These are phyloP conservation scores for Craterocephalus amniculus DNA, from an alignment of 2,797 vertebrate species.

Conservation along the genomic window DNA sequence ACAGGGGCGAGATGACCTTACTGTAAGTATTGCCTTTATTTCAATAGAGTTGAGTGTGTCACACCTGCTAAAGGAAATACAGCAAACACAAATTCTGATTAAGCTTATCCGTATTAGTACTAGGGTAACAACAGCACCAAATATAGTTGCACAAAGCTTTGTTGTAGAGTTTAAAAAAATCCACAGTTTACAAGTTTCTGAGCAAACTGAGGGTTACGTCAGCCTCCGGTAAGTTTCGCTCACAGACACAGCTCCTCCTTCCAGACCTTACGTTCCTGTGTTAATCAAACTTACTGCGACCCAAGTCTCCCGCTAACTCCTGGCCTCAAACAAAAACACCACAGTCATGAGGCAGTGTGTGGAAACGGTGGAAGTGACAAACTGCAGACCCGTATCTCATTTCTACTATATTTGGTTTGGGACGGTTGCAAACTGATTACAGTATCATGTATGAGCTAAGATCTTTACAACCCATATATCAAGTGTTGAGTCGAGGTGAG, in stretches of 20 bases:
- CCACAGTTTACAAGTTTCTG: conserved; percentile 67
- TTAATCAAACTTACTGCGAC: conserved; percentile 63
- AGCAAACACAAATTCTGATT: conserved; percentile 63
- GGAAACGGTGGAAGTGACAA: conserved; percentile 28
- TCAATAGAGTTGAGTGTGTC: conserved; percentile 33
- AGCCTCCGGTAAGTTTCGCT: conserved; percentile 51
- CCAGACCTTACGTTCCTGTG: conserved; percentile 37
- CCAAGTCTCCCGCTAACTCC: conserved; percentile 37
- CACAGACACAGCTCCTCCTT: conserved; percentile 31
- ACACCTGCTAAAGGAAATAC: conserved; percentile 47
- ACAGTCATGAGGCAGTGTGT: conserved; percentile 29
- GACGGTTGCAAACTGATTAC: conserved; percentile 22
- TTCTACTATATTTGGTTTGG: conserved; percentile 41
- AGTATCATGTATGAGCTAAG: conserved; percentile 25
- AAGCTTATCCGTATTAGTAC: conserved; percentile 63
- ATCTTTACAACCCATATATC: conserved; percentile 7
- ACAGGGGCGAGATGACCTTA: conserved; percentile 9
- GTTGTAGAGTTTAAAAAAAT: conserved; percentile 55
- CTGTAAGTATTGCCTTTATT: conserved; percentile 43
- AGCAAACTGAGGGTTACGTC: conserved; percentile 58
- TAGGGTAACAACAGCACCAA: conserved; percentile 58
- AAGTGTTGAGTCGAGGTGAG: background rate
- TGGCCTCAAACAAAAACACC: conserved; percentile 40
- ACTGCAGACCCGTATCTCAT: conserved; percentile 44
- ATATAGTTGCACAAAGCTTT: conserved; percentile 60